Evolutionary conservation across 2,113 vertebrate species (phyloP).

Genomic region (Aptenodytes patagonicus): DNA sequence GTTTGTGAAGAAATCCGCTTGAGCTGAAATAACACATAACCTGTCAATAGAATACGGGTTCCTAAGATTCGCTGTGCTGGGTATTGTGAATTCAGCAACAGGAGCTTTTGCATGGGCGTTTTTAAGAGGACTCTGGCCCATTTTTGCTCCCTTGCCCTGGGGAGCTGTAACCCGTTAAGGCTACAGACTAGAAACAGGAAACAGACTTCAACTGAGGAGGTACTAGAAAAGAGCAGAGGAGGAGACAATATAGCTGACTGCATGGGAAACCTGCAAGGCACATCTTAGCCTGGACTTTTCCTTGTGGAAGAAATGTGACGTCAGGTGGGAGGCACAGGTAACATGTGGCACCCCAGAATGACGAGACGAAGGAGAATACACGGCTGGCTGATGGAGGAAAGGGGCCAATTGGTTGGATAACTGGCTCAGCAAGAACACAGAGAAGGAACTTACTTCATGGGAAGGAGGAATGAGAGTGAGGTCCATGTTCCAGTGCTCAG

Average conservation of each 20-base stretch:
- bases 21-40: background rate
- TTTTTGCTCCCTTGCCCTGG: background rate
- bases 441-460: background rate
- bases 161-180: background rate
- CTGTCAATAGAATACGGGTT: background rate
- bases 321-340: background rate
- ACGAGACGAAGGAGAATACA: accelerated
- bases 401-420: background rate
- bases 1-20: background rate
- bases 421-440: background rate
- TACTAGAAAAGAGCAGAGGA: background rate
- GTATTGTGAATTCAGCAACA: background rate
- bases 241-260: background rate
- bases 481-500: background rate
- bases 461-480: background rate
- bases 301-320: background rate
- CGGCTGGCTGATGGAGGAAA: background rate
- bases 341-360: background rate
- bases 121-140: background rate
- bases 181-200: background rate
- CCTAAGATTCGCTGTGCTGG: background rate
- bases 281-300: background rate
- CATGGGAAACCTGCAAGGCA: background rate
- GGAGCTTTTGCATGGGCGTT: background rate
- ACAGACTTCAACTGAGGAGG: background rate